These are phyloP conservation scores for Oligia strigilis DNA, from an alignment of 2,888 invertebrate genomes.

Conservation along the genomic window DNA sequence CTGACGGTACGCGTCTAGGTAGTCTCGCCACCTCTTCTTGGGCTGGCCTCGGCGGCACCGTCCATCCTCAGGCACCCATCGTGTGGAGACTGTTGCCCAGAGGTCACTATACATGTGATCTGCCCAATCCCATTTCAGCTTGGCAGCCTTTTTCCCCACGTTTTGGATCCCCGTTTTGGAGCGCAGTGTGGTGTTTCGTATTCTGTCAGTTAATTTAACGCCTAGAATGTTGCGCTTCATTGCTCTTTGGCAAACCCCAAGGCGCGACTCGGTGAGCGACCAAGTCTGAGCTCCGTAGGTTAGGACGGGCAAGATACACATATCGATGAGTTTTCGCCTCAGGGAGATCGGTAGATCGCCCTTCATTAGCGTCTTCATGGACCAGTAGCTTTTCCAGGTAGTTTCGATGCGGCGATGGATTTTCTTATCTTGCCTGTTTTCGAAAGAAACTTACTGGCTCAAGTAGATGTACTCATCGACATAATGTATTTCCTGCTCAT, in stretches of 20 bases:
- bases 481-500: neutral
- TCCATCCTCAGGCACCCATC: neutral
- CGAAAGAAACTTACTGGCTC: neutral
- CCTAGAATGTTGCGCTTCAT: neutral
- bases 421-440: neutral
- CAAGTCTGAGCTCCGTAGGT: neutral
- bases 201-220: neutral
- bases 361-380: neutral
- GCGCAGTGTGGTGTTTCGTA: neutral
- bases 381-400: neutral
- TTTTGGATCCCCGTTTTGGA: neutral
- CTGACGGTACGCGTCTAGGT: neutral
- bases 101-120: neutral
- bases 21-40: neutral
- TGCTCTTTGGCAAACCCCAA: neutral
- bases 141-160: neutral
- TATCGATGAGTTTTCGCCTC: neutral
- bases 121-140: neutral
- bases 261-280: neutral
- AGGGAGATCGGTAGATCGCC: neutral
- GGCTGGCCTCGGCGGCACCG: neutral
- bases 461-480: neutral
- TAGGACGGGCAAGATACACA: neutral
- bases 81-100: neutral
- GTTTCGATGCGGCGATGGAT: neutral